These are phyloP conservation scores for Drosophila trapezifrons DNA, from an alignment of 1,140 invertebrate species.

Conservation along the genomic window DNA sequence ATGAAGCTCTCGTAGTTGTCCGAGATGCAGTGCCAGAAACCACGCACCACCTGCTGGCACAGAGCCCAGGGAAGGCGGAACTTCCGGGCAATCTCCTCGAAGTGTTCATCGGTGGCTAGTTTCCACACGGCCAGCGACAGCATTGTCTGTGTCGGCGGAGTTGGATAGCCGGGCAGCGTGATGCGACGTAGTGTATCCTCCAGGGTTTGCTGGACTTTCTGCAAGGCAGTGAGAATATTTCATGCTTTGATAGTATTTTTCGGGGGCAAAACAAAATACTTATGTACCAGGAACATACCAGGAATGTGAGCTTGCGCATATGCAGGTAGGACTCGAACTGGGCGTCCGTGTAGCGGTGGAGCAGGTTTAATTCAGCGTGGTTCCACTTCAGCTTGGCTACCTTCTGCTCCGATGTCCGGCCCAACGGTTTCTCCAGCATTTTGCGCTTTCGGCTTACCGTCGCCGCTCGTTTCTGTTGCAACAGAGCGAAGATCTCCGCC, in stretches of 20 bases:
- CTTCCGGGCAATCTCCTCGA: conserved; percentile 77
- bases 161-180: conserved; percentile 39
- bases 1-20: conserved; percentile 79
- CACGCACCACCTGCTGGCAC: conserved; percentile 71
- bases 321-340: conserved; percentile 75
- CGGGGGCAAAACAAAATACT: neutral
- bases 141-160: conserved; percentile 61
- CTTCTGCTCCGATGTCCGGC: conserved; percentile 15
- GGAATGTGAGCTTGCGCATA: conserved; percentile 73
- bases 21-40: conserved; percentile 78
- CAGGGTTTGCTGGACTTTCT: conserved; percentile 63
- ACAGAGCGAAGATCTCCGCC: conserved; percentile 69
- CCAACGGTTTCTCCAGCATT: neutral
- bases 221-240: conserved; percentile 5
- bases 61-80: conserved; percentile 69
- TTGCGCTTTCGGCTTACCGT: conserved; percentile 29
- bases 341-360: conserved; percentile 70
- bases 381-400: conserved; percentile 43
- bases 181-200: conserved; percentile 38
- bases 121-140: conserved; percentile 78
- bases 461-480: conserved; percentile 59
- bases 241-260: neutral
- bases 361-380: conserved; percentile 66
- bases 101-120: conserved; percentile 78
- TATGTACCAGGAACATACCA: conserved; percentile 54